Evolutionary conservation across 2,797 vertebrate species (phyloP).

Genomic region (Hapalemur alaotrensis): DNA sequence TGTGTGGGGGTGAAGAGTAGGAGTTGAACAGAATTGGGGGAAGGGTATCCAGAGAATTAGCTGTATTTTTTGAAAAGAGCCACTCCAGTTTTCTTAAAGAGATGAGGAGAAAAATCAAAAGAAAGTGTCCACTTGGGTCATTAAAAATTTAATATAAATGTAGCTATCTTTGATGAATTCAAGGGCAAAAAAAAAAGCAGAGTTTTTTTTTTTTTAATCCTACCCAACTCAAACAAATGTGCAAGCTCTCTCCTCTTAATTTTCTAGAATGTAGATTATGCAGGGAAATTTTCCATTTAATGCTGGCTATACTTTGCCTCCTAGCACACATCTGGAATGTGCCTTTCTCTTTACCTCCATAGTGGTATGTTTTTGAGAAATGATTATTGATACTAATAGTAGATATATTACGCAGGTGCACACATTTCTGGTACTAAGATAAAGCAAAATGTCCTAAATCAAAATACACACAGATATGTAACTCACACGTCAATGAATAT

Average conservation of each 20-base stretch:
- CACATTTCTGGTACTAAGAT: not conserved
- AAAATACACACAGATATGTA: not conserved
- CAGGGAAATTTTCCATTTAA: not conserved
- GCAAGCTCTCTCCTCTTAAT: not conserved
- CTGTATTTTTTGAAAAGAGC: not conserved
- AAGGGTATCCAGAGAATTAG: not conserved
- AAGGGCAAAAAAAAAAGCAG: not conserved
- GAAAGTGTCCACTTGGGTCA: not conserved
- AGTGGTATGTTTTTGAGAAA: not conserved
- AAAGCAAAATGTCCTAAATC: not conserved
- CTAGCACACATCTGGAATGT: not conserved
- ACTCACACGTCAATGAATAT: not conserved
- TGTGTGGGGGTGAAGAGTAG: accelerated
- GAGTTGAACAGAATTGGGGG: not conserved
- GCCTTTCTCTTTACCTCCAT: not conserved
- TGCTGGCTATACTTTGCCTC: not conserved
- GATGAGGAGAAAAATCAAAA: not conserved
- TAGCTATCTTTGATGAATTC: conserved; percentile 1
- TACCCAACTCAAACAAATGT: not conserved
- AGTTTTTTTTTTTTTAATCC: not conserved
- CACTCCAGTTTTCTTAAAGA: not conserved
- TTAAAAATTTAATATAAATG: not conserved
- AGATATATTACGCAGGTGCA: not conserved
- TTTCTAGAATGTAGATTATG: not conserved
- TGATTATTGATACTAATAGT: not conserved